Percentiles rank a stretch among this genome's conserved stretches.
Evolutionary conservation across 64 coral and sea anemone genomes (phyloP).

Genomic region (Actinia tenebrosa): DNA sequence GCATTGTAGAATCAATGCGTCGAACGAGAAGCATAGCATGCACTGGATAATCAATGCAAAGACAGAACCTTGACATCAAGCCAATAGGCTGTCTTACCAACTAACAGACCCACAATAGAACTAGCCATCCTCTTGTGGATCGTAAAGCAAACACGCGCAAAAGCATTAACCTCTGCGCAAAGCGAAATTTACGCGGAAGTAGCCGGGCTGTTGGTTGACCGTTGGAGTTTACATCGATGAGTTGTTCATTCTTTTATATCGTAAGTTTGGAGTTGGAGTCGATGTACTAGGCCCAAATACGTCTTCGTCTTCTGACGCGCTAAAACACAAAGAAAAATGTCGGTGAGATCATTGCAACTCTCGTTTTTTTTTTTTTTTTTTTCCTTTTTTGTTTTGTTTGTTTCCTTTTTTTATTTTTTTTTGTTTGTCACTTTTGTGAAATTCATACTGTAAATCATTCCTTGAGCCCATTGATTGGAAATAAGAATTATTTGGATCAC

Average conservation of each 20-base stretch:
- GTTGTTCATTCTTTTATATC: slow-evolving; percentile 30
- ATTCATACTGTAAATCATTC: no score
- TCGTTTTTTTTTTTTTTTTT: no score
- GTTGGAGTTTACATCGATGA: slow-evolving; percentile 19
- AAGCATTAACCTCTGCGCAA: neutral
- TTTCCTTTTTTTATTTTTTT: no score
- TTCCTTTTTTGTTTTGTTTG: no score
- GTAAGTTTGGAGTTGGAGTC: slow-evolving; percentile 15
- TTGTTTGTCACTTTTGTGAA: no score
- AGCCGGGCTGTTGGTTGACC: neutral
- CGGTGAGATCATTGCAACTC: no score
- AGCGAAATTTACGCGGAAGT: neutral
- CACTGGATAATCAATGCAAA: slow-evolving; percentile 19
- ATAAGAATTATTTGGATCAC: no score
- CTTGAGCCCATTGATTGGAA: no score
- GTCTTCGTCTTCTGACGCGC: slow-evolving; percentile 48
- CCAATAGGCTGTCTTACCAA: neutral
- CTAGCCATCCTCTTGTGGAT: neutral
- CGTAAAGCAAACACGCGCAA: neutral
- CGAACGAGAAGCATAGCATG: neutral
- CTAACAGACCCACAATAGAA: neutral
- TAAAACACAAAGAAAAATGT: slow-evolving; percentile 12
- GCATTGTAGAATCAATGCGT: slow-evolving; percentile 14
- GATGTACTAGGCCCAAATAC: neutral
- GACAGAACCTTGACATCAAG: neutral